Evolutionary conservation across 2,888 invertebrate species (phyloP), one percentile per base, ranked within the genome.

Genomic region (Tiliacea citrago): DNA sequence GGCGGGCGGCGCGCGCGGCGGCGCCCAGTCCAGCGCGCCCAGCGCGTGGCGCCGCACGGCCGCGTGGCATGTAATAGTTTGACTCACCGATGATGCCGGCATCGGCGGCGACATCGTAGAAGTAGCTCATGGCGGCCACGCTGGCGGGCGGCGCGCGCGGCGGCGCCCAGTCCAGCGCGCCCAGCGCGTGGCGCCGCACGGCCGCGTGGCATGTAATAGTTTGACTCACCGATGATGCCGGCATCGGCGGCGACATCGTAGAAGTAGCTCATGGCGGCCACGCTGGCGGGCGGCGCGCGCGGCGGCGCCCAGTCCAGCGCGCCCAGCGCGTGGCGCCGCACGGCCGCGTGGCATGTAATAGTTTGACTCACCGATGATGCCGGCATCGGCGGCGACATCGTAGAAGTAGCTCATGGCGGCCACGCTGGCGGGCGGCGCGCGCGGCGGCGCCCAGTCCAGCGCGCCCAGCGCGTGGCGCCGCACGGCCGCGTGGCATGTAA

Each of bases 401-500:
- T 98, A 99, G 95, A 99, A 99, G 94, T 99, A 99, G 90, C 99
- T 99, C 95, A 99, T 99, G 21, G 99, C 98, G 85, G 96, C 96
- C 10, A 95, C 94, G 63, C 79, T 77, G 96, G 93, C 98, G 94
- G 39, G 97, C 97, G 98, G 98, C 87, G 96, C 88, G n/a, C 95
- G 95, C 73, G 97, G 95, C 18, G 97, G 97, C 78, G 97, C 97
- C 82, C 97, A 96, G 86, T 97, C 94, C 95, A 89, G 94, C 90
- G 92, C 96, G 91, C 76, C 94, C 94, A 88, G 94, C 92, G 92
- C 94, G 91, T 95, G 92, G 21, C 86, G 87, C n/a, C 77, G 79
- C 47, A 94, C 95, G 0, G 87, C 81, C 8, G 66, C 86, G 89
- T 93, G 93, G 77, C 96, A 96, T 39, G 86, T 7, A 5, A 39